phyloP scores from a whole-genome alignment of 2,888 invertebrate species.

The Torymus tubicola region DNA sequence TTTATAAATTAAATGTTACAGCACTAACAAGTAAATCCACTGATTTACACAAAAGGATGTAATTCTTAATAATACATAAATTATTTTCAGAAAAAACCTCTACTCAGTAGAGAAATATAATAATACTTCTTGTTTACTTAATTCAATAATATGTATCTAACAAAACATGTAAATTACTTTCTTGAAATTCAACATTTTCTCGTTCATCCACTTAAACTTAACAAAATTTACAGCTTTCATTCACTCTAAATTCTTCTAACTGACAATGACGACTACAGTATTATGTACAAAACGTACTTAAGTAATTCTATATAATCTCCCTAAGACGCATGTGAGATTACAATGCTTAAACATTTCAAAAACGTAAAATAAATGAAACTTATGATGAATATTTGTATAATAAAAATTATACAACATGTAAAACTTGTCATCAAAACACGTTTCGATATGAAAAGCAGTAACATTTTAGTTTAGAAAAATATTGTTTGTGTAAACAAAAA shows the following conservation, averaged over 20 bases:
- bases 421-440: too few species aligned
- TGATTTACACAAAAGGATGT: too few species aligned
- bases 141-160: constrained; percentile 14
- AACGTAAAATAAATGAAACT: not conserved
- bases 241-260: not conserved
- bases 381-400: not conserved
- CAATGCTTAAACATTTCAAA: not conserved
- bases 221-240: constrained; percentile 33
- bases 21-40: not conserved
- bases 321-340: constrained; percentile 5
- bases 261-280: not conserved
- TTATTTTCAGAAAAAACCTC: not conserved
- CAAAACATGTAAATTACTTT: not conserved
- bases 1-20: constrained; percentile 9
- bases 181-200: not conserved
- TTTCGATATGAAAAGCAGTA: too few species aligned
- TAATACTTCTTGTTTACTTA: constrained; percentile 36
- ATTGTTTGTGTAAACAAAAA: too few species aligned
- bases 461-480: too few species aligned
- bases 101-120: not conserved
- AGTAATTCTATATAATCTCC: constrained; percentile 6
- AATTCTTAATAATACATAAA: too few species aligned
- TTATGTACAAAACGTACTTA: constrained; percentile 21
- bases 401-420: too few species aligned
- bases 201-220: constrained; percentile 21